Percentiles rank a stretch among this genome's conserved stretches.
These are phyloP conservation scores for Mesocentrotus franciscanus DNA, from an alignment of 53 echinoderm and acorn worm species.

Conservation along the genomic window DNA sequence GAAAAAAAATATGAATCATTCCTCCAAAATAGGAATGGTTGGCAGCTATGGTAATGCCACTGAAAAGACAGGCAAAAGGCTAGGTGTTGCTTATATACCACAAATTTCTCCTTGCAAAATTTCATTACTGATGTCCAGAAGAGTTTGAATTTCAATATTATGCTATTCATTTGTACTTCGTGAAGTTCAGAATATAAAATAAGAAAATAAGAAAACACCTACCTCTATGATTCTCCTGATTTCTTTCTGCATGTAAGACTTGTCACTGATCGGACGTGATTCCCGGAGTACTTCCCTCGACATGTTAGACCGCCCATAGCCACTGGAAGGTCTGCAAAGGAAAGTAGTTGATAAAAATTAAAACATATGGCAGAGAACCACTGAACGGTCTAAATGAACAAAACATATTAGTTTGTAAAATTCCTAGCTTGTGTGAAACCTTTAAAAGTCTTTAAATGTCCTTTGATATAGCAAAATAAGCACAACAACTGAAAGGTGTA, in stretches of 20 bases:
- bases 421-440: too few relatives aligned
- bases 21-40: too few relatives aligned
- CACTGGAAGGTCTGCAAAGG: conserved; percentile 79
- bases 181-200: too few relatives aligned
- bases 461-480: too few relatives aligned
- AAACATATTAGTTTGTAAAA: too few relatives aligned
- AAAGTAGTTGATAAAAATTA: neutral
- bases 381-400: too few relatives aligned
- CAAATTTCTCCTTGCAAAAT: neutral
- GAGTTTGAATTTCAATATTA: neutral
- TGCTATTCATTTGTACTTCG: neutral
- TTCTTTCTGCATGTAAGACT: conserved; percentile 90
- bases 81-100: neutral
- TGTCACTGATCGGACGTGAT: conserved; percentile 83
- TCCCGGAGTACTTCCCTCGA: conserved; percentile 86
- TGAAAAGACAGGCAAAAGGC: too few relatives aligned
- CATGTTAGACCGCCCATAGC: conserved; percentile 78
- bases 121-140: neutral
- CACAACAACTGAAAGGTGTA: too few relatives aligned
- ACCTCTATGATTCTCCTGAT: conserved; percentile 90
- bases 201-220: neutral
- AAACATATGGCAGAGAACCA: too few relatives aligned
- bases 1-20: too few relatives aligned
- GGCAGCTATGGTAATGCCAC: too few relatives aligned
- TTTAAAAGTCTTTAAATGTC: too few relatives aligned